A percentile compares a stretch with the other conserved stretches of the same genome.
These are phyloP conservation scores for Molossus molossus DNA, from an alignment of 2,797 vertebrate genomes.

Conservation along the genomic window DNA sequence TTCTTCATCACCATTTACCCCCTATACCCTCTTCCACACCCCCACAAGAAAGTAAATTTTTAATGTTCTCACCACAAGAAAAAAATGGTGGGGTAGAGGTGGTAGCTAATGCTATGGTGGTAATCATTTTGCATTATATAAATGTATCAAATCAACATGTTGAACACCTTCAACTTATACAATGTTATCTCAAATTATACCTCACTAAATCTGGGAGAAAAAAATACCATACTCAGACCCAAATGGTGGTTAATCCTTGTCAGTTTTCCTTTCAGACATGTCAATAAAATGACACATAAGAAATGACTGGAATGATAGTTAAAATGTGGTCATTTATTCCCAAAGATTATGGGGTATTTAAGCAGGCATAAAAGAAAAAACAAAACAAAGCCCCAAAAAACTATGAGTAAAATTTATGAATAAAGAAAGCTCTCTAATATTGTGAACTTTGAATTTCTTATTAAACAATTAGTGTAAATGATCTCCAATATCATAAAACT, in stretches of 20 bases:
- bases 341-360: conserved; percentile 1
- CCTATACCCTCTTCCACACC: too few species aligned
- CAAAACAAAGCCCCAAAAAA: background rate
- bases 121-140: background rate
- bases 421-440: background rate
- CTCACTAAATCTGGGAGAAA: background rate
- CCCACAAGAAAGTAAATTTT: background rate
- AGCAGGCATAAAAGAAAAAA: background rate
- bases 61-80: background rate
- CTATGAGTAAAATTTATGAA: background rate
- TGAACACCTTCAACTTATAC: background rate
- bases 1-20: background rate
- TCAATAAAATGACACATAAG: background rate
- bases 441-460: background rate
- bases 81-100: background rate
- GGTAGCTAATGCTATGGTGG: background rate
- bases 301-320: background rate
- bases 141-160: background rate
- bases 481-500: background rate
- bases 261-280: background rate
- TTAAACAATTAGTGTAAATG: background rate
- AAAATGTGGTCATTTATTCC: background rate
- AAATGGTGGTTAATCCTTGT: background rate
- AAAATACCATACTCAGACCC: background rate
- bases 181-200: background rate